Base-by-base conservation (phyloP, 23 tunicate genomes). In the Botrylloides violaceus region DNA sequence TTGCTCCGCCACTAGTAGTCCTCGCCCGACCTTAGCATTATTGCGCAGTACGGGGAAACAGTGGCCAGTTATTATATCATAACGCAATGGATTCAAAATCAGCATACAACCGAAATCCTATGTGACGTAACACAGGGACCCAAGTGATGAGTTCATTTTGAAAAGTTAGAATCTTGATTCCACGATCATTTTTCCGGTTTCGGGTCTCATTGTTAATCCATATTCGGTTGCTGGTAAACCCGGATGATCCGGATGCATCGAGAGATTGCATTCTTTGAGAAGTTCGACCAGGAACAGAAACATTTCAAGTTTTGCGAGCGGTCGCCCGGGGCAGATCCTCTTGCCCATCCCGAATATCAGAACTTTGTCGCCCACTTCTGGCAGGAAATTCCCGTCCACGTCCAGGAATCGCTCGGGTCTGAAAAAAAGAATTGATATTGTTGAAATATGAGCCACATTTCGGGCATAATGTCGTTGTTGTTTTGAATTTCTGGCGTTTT, bases 311-410 rank as follows among this genome's bases (percentile, higher is more conserved):
- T 58, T 57, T 26, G 81, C 82, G 1, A 79, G 58, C 3, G 66
- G 39, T 48, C 63, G 66, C 65, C 94, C 94, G 22, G 94, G 77
- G 48, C 94, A 85, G 2, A 66, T 61, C 23, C 94, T 58, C 34
- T 80, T 79, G 0, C 94, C 94, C 30, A 63, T 83, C 3, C 94
- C 94, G 64, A 79, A 75, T 1, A 79, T 32, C 30, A 48, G 72
- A 3, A 85, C 94, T 38, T 58, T 35, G 2, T 85, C 84, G 0
- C 82, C 81, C 12, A 73, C 34, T 28, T 21, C 59, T 48, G 48
- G 60, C 39, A 75, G 50, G 34, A 79, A 85, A 34, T 38, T 32
- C 1, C 71, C 66, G 34, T 77, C 65, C 3, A 30, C 58, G 29
- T 63, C 64, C 23, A 83, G 49, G 34, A 77, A 83, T 15, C 90